These are phyloP conservation scores for Hirundichthys speculiger DNA, from an alignment of 2,113 vertebrate species.

Conservation along the genomic window DNA sequence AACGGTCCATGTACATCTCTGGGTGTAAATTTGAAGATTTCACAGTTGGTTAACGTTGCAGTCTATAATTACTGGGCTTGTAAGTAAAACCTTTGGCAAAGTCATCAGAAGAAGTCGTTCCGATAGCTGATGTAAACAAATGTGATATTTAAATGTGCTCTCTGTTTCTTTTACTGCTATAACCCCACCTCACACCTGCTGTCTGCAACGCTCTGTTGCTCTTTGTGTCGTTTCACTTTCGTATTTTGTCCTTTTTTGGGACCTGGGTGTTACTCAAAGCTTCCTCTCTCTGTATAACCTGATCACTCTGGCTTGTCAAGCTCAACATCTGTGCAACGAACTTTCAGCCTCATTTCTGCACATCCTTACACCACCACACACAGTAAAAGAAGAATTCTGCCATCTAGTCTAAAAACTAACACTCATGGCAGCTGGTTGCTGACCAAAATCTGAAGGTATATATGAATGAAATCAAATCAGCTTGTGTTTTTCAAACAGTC, in stretches of 20 bases:
- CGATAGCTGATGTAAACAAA: slow-evolving; percentile 30
- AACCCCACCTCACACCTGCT: slow-evolving; percentile 48
- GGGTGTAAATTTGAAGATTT: slow-evolving; percentile 22
- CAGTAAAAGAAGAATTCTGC: slow-evolving; percentile 41
- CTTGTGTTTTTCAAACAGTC: background rate
- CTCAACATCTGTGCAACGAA: slow-evolving; percentile 49
- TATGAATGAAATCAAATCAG: background rate
- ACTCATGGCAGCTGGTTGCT: slow-evolving; percentile 19
- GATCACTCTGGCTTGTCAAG: slow-evolving; percentile 61
- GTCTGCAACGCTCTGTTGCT: slow-evolving; percentile 53
- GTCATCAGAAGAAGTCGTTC: slow-evolving; percentile 7
- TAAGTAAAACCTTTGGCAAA: slow-evolving; percentile 30
- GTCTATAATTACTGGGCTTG: slow-evolving; percentile 13
- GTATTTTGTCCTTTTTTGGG: slow-evolving; percentile 49
- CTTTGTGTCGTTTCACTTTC: slow-evolving; percentile 70
- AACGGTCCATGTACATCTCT: slow-evolving; percentile 11
- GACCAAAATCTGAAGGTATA: slow-evolving; percentile 9
- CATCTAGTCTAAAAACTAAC: slow-evolving; percentile 29
- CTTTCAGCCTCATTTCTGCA: slow-evolving; percentile 33
- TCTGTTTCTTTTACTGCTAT: slow-evolving; percentile 53
- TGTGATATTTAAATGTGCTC: slow-evolving; percentile 51
- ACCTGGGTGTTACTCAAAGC: slow-evolving; percentile 47
- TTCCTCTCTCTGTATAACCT: slow-evolving; percentile 54
- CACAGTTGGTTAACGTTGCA: slow-evolving; percentile 6
- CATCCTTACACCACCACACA: slow-evolving; percentile 2